Conservation (phyloP, 1,140 invertebrate genomes). For the Drosophila auraria region DNA sequence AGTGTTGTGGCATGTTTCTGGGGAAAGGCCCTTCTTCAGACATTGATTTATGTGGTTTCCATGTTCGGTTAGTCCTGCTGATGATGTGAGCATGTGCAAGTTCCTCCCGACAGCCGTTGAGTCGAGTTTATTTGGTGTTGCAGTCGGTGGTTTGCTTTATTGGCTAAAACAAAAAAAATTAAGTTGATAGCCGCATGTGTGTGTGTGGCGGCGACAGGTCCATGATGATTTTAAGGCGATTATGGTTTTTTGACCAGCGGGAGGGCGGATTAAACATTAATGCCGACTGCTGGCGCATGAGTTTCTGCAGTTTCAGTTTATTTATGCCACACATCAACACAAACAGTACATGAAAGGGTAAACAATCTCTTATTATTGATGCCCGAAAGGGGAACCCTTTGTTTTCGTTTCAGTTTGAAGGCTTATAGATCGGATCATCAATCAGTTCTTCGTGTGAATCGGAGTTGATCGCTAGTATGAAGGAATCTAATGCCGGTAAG, state of each 20-base stretch:
- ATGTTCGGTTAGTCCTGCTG: conserved; percentile 36
- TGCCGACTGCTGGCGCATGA: conserved; percentile 5
- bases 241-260: conserved; percentile 42
- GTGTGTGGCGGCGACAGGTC: background rate
- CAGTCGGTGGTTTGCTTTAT: conserved; percentile 53
- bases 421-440: background rate
- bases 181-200: conserved; percentile 50
- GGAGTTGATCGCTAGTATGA: background rate
- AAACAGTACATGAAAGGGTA: conserved; percentile 12
- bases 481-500: background rate
- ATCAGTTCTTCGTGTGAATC: background rate
- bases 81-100: conserved; percentile 31
- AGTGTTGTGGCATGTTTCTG: conserved; percentile 18
- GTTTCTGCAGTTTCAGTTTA: conserved; percentile 15
- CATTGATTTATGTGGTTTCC: conserved; percentile 78
- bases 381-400: background rate
- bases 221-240: conserved; percentile 46
- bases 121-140: conserved; percentile 51
- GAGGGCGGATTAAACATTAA: conserved; percentile 20
- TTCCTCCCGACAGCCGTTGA: background rate
- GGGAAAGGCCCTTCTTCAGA: conserved; percentile 34
- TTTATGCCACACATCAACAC: conserved; percentile 10
- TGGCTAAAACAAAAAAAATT: conserved; percentile 56
- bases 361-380: conserved; percentile 10
- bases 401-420: conserved; percentile 1